Conservation (phyloP, 2,113 vertebrate genomes). For the Furnarius figulus region DNA sequence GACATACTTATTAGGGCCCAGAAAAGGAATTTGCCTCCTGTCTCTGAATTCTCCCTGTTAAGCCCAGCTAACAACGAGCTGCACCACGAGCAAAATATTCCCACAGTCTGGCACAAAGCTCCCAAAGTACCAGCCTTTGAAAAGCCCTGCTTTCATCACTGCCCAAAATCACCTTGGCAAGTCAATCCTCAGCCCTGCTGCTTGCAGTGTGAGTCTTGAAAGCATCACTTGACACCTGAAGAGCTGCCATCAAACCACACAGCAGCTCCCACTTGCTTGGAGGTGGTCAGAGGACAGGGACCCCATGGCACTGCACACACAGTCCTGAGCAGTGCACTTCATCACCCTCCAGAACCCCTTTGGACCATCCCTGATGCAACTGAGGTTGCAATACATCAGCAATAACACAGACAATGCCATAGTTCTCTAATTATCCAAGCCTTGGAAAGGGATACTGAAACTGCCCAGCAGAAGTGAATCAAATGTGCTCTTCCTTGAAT, state of each 20-base stretch:
- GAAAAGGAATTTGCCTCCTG: constrained; percentile 1
- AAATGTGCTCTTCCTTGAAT: background rate
- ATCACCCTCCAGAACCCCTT: background rate
- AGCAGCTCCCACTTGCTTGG: constrained; percentile 7
- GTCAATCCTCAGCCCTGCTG: constrained; percentile 51
- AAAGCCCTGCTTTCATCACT: constrained; percentile 33
- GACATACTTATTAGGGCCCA: background rate
- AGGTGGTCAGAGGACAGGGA: constrained; percentile 22
- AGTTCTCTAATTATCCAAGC: background rate
- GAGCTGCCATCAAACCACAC: constrained; percentile 37
- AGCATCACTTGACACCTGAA: background rate
- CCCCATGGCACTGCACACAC: background rate
- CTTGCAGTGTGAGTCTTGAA: constrained; percentile 33
- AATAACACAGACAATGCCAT: background rate
- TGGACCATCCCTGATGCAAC: background rate
- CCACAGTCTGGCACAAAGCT: background rate
- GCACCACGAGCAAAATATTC: background rate
- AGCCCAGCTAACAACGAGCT: background rate
- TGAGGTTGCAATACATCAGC: background rate
- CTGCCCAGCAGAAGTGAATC: background rate
- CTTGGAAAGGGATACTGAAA: background rate
- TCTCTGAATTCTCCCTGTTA: background rate
- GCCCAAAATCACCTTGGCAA: constrained; percentile 37
- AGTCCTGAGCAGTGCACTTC: background rate
- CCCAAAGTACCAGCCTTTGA: constrained; percentile 39